Percentiles rank a stretch among this genome's conserved stretches.
Evolutionary conservation across 2,888 invertebrate genomes (phyloP).

Genomic region (Camponotus fellah): DNA sequence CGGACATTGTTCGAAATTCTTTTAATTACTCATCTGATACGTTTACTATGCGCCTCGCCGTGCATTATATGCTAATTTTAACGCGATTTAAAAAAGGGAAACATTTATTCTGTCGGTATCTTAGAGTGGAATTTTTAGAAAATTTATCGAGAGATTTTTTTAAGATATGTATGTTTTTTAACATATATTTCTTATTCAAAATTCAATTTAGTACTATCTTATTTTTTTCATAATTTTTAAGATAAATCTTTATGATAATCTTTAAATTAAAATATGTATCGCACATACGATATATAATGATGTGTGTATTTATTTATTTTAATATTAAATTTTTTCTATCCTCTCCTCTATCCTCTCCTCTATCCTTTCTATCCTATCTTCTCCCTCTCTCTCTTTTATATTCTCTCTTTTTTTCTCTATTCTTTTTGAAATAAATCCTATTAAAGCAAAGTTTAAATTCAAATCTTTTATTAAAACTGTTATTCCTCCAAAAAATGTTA

Average conservation of each 20-base stretch:
- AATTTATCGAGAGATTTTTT: conserved; percentile 2
- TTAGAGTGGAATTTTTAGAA: conserved; percentile 1
- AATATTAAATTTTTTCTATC: background rate
- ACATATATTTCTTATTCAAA: background rate
- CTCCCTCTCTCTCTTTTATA: background rate
- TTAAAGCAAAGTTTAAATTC: conserved; percentile 2
- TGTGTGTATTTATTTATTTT: background rate
- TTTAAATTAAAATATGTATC: conserved; percentile 9
- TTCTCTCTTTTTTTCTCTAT: background rate
- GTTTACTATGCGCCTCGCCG: conserved; percentile 34
- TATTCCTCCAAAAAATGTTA: background rate
- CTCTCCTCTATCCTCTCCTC: no score
- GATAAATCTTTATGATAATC: background rate
- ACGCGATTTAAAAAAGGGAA: conserved; percentile 49
- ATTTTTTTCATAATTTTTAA: background rate
- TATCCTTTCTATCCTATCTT: no score
- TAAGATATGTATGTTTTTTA: background rate
- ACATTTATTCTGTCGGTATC: conserved; percentile 15
- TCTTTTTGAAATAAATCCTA: conserved; percentile 1
- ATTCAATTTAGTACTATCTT: background rate
- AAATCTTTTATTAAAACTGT: background rate
- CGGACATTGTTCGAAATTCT: conserved; percentile 57
- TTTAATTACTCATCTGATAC: conserved; percentile 54
- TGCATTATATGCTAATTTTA: conserved; percentile 51
- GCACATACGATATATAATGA: background rate